Evolutionary conservation across 2,797 vertebrate species (phyloP), one percentile per base, ranked within the genome.

Genomic region (Melanotaenia boesemani): DNA sequence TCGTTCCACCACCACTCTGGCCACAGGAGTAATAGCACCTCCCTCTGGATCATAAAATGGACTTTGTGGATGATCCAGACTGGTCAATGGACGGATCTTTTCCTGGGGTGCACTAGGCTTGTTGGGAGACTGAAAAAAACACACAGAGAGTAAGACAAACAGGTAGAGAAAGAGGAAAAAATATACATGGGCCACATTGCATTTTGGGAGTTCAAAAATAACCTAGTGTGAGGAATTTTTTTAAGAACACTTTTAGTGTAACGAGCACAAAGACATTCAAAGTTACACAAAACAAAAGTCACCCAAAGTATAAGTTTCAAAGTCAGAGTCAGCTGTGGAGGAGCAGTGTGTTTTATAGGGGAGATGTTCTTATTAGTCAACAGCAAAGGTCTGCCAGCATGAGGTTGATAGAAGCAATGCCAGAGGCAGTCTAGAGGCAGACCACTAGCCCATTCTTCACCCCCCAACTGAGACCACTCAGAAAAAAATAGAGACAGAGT

Each of bases 21-120:
- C 96, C 71, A 99, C 97, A 65, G 97, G 95, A 61, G 92, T 97
- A 87, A 99, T 98, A 54, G 98, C 97, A 0, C 98, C 98, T 32
- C 98, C 98, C 83, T 99, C 98, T 22, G 97, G 97, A 73, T 99
- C 98, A 18, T 99, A 99, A 90, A 99, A 99, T 11, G 98, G 98
- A 87, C 98, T 97, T 80, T 98, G 97, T 54, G 97, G 97, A 74
- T 99, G 97, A 89, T 99, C 98, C 86, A 99, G 90, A 76, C 97
- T 99, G 78, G 98, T 99, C 67, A 99, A 91, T n/a, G 98, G 98
- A 66, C 97, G 95, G 76, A 99, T 99, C 94, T 98, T 99, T 83
- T 99, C 97, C 90, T 96, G 96, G 74, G 97, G 96, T 64, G 92
- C 61, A 24, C 94, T 92, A 39, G 95, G 94, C 71, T 97, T 98